phyloP scores from a whole-genome alignment of 2,888 invertebrate species.

The Thalpophila matura region DNA sequence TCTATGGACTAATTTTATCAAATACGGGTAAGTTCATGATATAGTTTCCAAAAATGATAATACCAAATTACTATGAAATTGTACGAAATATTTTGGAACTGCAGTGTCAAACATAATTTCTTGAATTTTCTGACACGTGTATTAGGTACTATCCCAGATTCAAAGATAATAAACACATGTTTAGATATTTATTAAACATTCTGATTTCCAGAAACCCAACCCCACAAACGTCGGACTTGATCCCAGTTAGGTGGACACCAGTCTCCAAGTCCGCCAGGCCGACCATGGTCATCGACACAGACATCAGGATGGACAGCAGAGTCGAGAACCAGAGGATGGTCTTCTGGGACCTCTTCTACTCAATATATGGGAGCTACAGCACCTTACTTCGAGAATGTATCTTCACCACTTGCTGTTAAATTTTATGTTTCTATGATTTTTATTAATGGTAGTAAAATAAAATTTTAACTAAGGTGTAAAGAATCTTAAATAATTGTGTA shows the following conservation, averaged over 20 bases:
- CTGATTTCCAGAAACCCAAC: conserved; percentile 80
- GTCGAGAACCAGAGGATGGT: conserved; percentile 81
- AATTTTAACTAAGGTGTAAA: conserved; percentile 3
- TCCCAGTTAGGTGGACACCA: conserved; percentile 78
- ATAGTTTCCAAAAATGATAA: background rate
- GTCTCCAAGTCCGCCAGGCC: conserved; percentile 74
- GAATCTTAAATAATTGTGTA: conserved; percentile 16
- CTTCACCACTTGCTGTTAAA: conserved; percentile 51
- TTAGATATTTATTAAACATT: background rate
- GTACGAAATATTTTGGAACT: too few species aligned
- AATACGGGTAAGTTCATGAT: conserved; percentile 78
- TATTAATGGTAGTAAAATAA: conserved; percentile 15
- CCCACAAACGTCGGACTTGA: conserved; percentile 69
- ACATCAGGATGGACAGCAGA: conserved; percentile 73
- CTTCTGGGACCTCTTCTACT: conserved; percentile 86
- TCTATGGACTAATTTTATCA: conserved; percentile 85
- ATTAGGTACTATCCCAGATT: too few species aligned
- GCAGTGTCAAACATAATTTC: too few species aligned
- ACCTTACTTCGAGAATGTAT: conserved; percentile 73
- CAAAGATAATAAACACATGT: too few species aligned
- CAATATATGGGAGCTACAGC: conserved; percentile 76
- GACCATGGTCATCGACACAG: conserved; percentile 78
- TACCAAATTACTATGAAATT: too few species aligned
- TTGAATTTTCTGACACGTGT: too few species aligned
- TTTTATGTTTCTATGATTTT: conserved; percentile 8